Evolutionary conservation across 1,140 invertebrate genomes (phyloP).

Genomic region (Patella vulgata): DNA sequence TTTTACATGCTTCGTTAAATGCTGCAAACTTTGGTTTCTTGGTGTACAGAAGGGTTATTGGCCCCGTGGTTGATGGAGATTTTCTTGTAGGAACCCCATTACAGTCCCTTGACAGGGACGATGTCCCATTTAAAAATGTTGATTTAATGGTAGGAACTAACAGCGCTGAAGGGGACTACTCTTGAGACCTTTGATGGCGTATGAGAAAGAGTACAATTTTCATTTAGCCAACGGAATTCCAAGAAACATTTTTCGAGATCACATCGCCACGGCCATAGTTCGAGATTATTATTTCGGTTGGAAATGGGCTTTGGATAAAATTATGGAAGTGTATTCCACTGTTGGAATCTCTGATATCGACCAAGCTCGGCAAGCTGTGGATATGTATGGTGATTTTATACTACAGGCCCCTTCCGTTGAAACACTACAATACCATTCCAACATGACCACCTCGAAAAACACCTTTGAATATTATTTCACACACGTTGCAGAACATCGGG

Average conservation of each 20-base stretch:
- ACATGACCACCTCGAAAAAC: background rate
- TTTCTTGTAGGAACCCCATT: constrained; percentile 16
- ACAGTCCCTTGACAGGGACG: constrained; percentile 10
- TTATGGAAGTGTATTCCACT: constrained; percentile 26
- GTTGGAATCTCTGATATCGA: constrained; percentile 3
- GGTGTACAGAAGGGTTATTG: constrained; percentile 14
- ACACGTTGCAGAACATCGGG: constrained; percentile 10
- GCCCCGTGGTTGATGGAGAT: constrained; percentile 38
- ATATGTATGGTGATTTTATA: constrained; percentile 37
- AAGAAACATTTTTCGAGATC: constrained; percentile 17
- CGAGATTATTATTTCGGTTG: constrained; percentile 21
- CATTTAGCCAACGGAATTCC: constrained; percentile 23
- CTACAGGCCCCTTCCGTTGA: constrained; percentile 29
- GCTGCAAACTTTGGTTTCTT: background rate
- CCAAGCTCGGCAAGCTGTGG: constrained; percentile 27
- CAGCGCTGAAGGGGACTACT: constrained; percentile 36
- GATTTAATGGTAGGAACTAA: constrained; percentile 41
- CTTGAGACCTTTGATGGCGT: constrained; percentile 8
- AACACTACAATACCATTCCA: constrained; percentile 21
- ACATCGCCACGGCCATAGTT: constrained; percentile 19
- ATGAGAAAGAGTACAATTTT: constrained; percentile 22
- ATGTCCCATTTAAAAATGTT: constrained; percentile 16
- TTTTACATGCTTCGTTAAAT: background rate
- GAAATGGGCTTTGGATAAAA: background rate
- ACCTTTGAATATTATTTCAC: constrained; percentile 40